Evolutionary conservation across 2,888 invertebrate genomes (phyloP), one percentile per base, ranked within the genome.

Genomic region (Plutella xylostella): DNA sequence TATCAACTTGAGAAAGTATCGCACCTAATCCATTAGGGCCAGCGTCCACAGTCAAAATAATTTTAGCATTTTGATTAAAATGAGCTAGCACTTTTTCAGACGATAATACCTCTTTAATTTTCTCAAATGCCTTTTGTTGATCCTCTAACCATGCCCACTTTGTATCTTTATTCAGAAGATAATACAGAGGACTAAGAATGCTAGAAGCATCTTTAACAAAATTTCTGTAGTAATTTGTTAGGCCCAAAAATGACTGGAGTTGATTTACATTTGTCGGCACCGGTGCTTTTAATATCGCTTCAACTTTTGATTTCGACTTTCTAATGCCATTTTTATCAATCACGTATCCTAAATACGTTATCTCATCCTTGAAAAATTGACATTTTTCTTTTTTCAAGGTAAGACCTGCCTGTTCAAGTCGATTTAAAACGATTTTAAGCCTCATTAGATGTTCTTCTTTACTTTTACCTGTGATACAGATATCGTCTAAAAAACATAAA

Each of bases 21-120:
- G 41, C 47, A 12, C 43, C 49, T 2, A 49, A 31, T 1, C 49
- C 49, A 2, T 12, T 9, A 15, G 50, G 45, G 1, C 31, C 20
- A n/a, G 43, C 47, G 38, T 49, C 49, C 20, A 43, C 45, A 1
- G 49, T 45, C 15, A 49, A 14, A 17, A 34, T 34, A n/a, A 34
- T 17, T 18, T 34, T 34, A 34, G 34, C 34, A 3, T 7, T 34
- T 9, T 9, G 14, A 14, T 34, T 15, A 34, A 34, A 34, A 28
- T 28, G 28, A n/a, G 28, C 9, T 28, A 28, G 28, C 28, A 28
- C 7, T 9, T 28, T 28, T 12, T 28, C 28, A 9, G 28, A 28
- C 9, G 28, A 9, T n/a, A 2, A 28, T 12, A 9, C n/a, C 3
- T n/a, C 3, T 15, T 33, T n/a, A 7, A 33, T n/a, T 7, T 14